Evolutionary conservation across 2,888 invertebrate species (phyloP), one percentile per base, ranked within the genome.

Genomic region (Drosophila borborema): DNA sequence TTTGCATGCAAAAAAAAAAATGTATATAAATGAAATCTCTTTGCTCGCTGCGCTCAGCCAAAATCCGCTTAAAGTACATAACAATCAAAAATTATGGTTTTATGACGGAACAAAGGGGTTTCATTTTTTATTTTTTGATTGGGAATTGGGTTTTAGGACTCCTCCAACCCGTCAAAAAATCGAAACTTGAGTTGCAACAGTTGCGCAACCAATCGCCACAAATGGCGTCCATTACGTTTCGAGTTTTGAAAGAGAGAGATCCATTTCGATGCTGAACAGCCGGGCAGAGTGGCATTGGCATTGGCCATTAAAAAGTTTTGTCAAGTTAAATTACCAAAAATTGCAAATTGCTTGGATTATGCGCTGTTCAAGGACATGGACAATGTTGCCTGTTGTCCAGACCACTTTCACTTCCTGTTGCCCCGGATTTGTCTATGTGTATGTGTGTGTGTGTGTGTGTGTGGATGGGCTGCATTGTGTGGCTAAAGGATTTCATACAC

Each of bases 271-370:
- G 56, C 36, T 61, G 61, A 58, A n/a, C 40, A 58, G 64, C 66
- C 54, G 20, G 46, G n/a, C 41, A 18, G 58, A 31, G 62, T 76
- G 82, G 71, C 90, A 51, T 70, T 72, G 82, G 51, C 82, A 71
- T 70, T 79, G 83, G 71, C 90, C 80, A 87, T 87, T 87, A 86
- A 82, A 86, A 90, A 88, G 82, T 88, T 88, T 88, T 90, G 84
- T 84, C 89, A 90, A 87, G 90, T 88, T 89, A 90, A 91, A 91
- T 91, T 91, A 87, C 91, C 91, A 90, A 92, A 91, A 91, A 91
- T 91, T 91, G 91, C 91, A 91, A 91, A 91, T 91, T 91, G 91
- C 82, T 88, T 80, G 90, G 91, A 91, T 89, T 87, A 86, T 81
- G 77, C 73, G 79, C 64, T 69, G 75, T 80, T 70, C 79, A 85